These are phyloP conservation scores for Patella pellucida DNA, from an alignment of 2,888 invertebrate genomes.

Conservation along the genomic window DNA sequence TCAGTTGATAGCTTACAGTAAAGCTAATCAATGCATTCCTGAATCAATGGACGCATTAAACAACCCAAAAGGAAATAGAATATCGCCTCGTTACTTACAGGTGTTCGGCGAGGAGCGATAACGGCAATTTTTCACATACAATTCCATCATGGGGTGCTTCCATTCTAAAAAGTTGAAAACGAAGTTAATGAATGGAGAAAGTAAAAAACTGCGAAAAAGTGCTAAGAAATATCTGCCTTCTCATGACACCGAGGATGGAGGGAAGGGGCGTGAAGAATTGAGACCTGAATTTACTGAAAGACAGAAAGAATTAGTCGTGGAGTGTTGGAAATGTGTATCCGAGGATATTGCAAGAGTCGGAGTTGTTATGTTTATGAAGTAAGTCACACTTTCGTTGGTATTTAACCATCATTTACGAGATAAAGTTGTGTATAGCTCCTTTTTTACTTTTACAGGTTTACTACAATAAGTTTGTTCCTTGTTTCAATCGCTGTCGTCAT, in stretches of 20 bases:
- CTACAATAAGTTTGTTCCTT: too few species aligned
- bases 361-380: constrained; percentile 61
- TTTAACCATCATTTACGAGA: too few species aligned
- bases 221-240: constrained; percentile 33
- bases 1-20: background rate
- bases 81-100: background rate
- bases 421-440: too few species aligned
- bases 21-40: background rate
- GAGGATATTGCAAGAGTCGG: constrained; percentile 58
- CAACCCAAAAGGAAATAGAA: background rate
- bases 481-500: too few species aligned
- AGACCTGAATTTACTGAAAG: constrained; percentile 48
- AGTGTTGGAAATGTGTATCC: constrained; percentile 54
- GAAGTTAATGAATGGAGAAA: constrained; percentile 30
- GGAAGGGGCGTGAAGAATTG: constrained; percentile 28
- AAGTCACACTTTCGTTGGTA: constrained; percentile 27
- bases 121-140: background rate
- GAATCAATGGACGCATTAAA: background rate
- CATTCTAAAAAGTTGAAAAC: constrained; percentile 43
- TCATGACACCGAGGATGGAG: constrained; percentile 32
- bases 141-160: constrained; percentile 41
- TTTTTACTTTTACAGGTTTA: too few species aligned
- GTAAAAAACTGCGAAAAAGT: constrained; percentile 7
- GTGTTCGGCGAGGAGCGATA: background rate
- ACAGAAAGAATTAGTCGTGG: constrained; percentile 52